These are phyloP conservation scores for Drosophila rellima DNA, from an alignment of 2,888 invertebrate species.

Conservation along the genomic window DNA sequence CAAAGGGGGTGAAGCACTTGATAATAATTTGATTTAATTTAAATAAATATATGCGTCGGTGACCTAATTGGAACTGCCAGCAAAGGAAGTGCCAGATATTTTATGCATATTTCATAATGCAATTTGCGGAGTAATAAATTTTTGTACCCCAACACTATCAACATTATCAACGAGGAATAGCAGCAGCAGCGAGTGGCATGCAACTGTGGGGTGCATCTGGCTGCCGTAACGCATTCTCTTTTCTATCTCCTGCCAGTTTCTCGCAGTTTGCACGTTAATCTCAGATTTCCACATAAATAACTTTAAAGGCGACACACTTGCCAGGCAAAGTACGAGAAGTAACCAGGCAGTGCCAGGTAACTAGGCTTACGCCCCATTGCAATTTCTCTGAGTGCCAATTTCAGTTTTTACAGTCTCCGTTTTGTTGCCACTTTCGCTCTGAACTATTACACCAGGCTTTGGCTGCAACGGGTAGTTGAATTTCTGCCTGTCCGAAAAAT, in stretches of 20 bases:
- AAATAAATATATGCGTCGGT: conserved; percentile 30
- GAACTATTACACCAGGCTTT: conserved; percentile 20
- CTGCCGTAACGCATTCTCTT: conserved; percentile 19
- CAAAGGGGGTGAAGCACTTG: conserved; percentile 24
- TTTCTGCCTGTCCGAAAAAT: conserved; percentile 45
- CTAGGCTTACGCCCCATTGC: conserved; percentile 51
- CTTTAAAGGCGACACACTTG: conserved; percentile 76
- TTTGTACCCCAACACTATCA: conserved; percentile 66
- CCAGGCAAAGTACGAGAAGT: conserved; percentile 14
- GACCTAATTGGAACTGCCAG: conserved; percentile 44
- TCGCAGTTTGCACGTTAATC: conserved; percentile 69
- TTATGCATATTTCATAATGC: conserved; percentile 82
- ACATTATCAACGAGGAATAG: conserved; percentile 70
- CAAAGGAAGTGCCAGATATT: conserved; percentile 23
- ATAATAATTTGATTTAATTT: conserved; percentile 55
- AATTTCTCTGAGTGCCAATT: conserved; percentile 78
- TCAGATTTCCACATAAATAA: conserved; percentile 80
- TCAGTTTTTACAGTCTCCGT: conserved; percentile 51
- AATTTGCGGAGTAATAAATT: conserved; percentile 78
- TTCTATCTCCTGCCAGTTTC: not conserved
- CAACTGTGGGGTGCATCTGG: conserved; percentile 51
- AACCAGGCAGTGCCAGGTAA: conserved; percentile 19
- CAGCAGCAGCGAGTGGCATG: not conserved
- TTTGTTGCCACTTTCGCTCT: conserved; percentile 44
- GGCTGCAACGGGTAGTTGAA: conserved; percentile 7